These are phyloP conservation scores for Dichetophora obliterata DNA, from an alignment of 2,888 invertebrate species.

Conservation along the genomic window DNA sequence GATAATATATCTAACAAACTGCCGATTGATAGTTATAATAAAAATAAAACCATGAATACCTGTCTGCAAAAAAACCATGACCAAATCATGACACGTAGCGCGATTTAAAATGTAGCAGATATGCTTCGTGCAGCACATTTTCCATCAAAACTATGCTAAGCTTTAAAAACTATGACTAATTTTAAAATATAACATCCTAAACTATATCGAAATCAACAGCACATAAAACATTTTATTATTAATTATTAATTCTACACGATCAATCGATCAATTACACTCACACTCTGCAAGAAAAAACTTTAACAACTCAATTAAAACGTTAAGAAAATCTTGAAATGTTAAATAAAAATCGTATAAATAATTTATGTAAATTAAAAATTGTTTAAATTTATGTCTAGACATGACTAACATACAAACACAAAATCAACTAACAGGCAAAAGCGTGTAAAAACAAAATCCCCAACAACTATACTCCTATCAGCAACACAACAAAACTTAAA, in stretches of 20 bases:
- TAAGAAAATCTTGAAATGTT: not conserved
- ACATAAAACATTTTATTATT: not conserved
- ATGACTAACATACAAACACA: slow-evolving; percentile 13
- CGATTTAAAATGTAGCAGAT: too few relatives aligned
- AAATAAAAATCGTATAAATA: slow-evolving; percentile 9
- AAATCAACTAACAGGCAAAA: not conserved
- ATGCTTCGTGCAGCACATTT: not conserved
- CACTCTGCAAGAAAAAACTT: not conserved
- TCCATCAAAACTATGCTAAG: not conserved
- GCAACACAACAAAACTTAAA: not conserved
- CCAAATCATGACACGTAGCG: too few relatives aligned
- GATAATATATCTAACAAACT: too few relatives aligned
- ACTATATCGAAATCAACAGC: too few relatives aligned
- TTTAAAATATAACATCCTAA: too few relatives aligned
- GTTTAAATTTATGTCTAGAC: slow-evolving; percentile 31
- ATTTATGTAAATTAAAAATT: slow-evolving; percentile 29
- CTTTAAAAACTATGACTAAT: too few relatives aligned
- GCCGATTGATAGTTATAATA: too few relatives aligned
- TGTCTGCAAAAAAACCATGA: not conserved
- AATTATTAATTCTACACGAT: slow-evolving; percentile 21
- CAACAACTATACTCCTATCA: too few relatives aligned
- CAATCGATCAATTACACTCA: slow-evolving; percentile 18
- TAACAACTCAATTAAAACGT: slow-evolving; percentile 28
- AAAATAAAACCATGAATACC: not conserved
- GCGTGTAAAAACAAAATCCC: not conserved